phyloP scores from a whole-genome alignment of 2,797 vertebrate species.

The Orientallactaga sibirica region DNA sequence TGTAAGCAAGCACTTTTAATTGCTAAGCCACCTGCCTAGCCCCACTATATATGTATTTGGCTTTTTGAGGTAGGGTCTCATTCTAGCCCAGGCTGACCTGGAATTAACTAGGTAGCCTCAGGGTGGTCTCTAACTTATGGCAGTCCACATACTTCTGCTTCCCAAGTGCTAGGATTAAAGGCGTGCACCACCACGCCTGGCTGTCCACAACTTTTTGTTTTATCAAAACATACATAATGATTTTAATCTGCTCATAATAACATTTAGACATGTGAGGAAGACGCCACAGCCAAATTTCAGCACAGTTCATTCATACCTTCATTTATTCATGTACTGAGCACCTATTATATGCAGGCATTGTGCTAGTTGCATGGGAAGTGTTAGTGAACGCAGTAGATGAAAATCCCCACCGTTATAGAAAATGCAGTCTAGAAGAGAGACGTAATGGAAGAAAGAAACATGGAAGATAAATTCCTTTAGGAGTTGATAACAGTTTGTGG shows the following conservation, averaged over 20 bases:
- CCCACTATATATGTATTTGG: too few relatives aligned
- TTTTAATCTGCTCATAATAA: not conserved
- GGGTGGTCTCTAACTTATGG: too few relatives aligned
- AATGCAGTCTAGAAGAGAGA: not conserved
- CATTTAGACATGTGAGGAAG: not conserved
- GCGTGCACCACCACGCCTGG: too few relatives aligned
- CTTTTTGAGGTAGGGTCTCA: too few relatives aligned
- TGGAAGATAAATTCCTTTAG: conserved; percentile 10
- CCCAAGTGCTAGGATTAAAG: too few relatives aligned
- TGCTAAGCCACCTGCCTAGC: too few relatives aligned
- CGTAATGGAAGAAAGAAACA: not conserved
- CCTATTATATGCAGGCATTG: not conserved
- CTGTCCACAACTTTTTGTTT: not conserved
- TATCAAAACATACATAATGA: not conserved
- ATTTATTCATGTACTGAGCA: not conserved
- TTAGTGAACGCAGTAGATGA: conserved; percentile 13
- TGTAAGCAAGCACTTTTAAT: too few relatives aligned
- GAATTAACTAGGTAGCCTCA: too few relatives aligned
- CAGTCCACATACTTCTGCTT: too few relatives aligned
- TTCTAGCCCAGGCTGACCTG: too few relatives aligned
- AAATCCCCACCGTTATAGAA: not conserved
- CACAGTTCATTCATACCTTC: not conserved
- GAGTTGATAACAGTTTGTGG: not conserved
- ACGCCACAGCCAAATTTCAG: not conserved
- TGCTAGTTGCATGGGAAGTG: not conserved